Evolutionary conservation across 2,888 invertebrate species (phyloP).

Genomic region (Orthosia gracilis): DNA sequence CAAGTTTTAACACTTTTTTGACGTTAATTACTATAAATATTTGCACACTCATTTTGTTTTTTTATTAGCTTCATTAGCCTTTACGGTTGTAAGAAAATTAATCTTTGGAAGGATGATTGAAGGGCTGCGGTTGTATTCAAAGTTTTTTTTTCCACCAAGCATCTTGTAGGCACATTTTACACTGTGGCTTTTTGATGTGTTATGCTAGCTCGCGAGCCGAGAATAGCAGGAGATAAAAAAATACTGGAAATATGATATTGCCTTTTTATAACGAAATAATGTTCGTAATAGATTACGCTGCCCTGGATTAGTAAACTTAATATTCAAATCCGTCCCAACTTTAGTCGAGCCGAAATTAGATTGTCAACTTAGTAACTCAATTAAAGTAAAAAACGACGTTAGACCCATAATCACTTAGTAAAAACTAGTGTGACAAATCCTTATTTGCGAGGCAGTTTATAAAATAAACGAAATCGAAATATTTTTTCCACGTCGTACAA

Average conservation of each 20-base stretch:
- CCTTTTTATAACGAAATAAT: slow-evolving; percentile 4
- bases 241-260: background rate
- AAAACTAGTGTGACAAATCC: slow-evolving; percentile 61
- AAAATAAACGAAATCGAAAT: slow-evolving; percentile 42
- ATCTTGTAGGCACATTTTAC: slow-evolving; percentile 29
- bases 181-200: slow-evolving; percentile 8
- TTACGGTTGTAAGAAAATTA: slow-evolving; percentile 71
- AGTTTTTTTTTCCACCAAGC: slow-evolving; percentile 45
- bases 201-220: slow-evolving; percentile 22
- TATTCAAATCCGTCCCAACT: slow-evolving; percentile 54
- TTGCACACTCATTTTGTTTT: slow-evolving; percentile 69
- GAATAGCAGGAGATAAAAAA: background rate
- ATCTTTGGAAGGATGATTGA: slow-evolving; percentile 69
- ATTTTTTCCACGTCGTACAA: slow-evolving; percentile 48
- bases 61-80: slow-evolving; percentile 72
- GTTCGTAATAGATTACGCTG: slow-evolving; percentile 14
- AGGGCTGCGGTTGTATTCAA: slow-evolving; percentile 47
- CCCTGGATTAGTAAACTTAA: slow-evolving; percentile 41
- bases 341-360: slow-evolving; percentile 45
- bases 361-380: slow-evolving; percentile 53
- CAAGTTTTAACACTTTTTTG: slow-evolving; percentile 63
- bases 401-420: slow-evolving; percentile 52
- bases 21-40: slow-evolving; percentile 72
- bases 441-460: slow-evolving; percentile 56
- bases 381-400: slow-evolving; percentile 46